Conservation (phyloP, 2,113 vertebrate species). For the Phoenicopterus ruber region DNA sequence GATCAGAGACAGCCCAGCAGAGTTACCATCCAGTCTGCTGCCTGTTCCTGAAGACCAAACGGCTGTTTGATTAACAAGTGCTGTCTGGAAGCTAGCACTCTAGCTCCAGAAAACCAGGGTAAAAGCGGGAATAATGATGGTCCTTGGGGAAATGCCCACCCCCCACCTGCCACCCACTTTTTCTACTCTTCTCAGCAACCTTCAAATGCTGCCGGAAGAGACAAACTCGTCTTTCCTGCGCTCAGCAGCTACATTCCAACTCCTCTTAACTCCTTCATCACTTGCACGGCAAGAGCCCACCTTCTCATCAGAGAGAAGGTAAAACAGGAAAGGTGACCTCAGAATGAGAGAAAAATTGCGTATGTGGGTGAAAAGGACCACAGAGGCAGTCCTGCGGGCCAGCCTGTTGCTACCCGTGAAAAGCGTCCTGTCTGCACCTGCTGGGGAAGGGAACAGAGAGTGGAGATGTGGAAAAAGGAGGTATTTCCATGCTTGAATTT, state of each 20-base stretch:
- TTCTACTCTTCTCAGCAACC: not conserved
- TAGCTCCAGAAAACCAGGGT: not conserved
- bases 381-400: not conserved
- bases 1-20: not conserved
- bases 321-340: not conserved
- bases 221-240: not conserved
- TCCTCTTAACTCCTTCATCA: not conserved
- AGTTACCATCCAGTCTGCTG: not conserved
- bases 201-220: not conserved
- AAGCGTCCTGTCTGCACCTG: accelerated
- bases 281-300: not conserved
- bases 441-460: not conserved
- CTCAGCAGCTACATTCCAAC: not conserved
- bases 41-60: not conserved
- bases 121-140: not conserved
- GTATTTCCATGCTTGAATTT: not conserved
- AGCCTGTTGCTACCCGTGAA: not conserved
- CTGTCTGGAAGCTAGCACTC: not conserved
- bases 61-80: not conserved
- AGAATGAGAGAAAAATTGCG: not conserved
- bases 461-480: not conserved
- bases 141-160: not conserved
- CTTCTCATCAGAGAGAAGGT: not conserved
- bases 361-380: not conserved
- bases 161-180: not conserved